phyloP scores from a whole-genome alignment of 2,888 invertebrate genomes.

The Callosobruchus maculatus region DNA sequence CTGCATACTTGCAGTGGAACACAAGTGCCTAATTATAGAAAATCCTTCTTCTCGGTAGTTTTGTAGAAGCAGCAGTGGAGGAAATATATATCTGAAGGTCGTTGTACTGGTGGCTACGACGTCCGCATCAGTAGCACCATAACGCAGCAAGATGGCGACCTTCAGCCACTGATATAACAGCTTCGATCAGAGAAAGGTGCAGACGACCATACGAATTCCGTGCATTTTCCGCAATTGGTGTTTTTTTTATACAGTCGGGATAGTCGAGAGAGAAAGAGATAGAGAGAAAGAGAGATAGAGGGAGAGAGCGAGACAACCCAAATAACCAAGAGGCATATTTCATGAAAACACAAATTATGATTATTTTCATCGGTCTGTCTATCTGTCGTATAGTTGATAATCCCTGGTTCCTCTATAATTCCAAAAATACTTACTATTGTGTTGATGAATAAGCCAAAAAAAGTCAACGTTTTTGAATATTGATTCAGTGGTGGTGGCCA shows the following conservation, averaged over 20 bases:
- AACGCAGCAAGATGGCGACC: not conserved
- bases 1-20: not conserved
- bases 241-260: not conserved
- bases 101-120: not conserved
- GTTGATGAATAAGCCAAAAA: too few relatives aligned
- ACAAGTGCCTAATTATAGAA: not conserved
- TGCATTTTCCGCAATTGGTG: not conserved
- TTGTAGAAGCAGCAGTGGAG: not conserved
- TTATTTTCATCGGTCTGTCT: too few relatives aligned
- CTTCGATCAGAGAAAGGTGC: not conserved
- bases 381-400: too few relatives aligned
- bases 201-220: not conserved
- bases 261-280: not conserved
- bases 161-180: not conserved
- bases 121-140: not conserved
- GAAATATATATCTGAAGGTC: not conserved
- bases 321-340: too few relatives aligned
- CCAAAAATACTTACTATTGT: too few relatives aligned
- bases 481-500: too few relatives aligned
- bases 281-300: too few relatives aligned
- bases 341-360: too few relatives aligned
- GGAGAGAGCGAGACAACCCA: too few relatives aligned
- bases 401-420: too few relatives aligned
- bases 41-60: not conserved
- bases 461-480: too few relatives aligned